Evolutionary conservation across 1,140 invertebrate species (phyloP).

Genomic region (Euborellia annulipes): DNA sequence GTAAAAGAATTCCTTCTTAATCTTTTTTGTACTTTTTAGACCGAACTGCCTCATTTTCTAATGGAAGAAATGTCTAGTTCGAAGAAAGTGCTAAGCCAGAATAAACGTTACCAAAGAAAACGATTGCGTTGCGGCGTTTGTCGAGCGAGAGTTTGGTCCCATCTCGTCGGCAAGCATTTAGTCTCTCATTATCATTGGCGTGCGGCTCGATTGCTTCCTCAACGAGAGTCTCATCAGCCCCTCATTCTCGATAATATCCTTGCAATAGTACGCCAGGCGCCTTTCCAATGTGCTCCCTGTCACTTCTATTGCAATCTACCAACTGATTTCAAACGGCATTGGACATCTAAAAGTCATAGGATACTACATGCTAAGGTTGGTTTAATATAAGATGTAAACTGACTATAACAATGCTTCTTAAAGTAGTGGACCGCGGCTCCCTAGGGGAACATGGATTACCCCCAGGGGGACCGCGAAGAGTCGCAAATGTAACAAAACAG

Average conservation of each 20-base stretch:
- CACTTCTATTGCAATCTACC: slow-evolving; percentile 69
- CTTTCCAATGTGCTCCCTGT: slow-evolving; percentile 69
- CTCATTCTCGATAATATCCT: slow-evolving; percentile 60
- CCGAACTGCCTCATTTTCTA: slow-evolving; percentile 1
- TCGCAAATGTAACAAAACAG: no score
- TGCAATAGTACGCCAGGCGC: slow-evolving; percentile 57
- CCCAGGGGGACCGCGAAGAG: no score
- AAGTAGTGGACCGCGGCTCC: no score
- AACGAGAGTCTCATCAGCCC: slow-evolving; percentile 30
- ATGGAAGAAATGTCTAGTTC: slow-evolving; percentile 10
- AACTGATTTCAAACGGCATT: slow-evolving; percentile 53
- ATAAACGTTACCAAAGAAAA: slow-evolving; percentile 24
- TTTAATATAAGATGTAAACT: no score
- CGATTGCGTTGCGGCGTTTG: slow-evolving; percentile 50
- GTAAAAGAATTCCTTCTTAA: no score
- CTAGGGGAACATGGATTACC: no score
- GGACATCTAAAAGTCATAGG: slow-evolving; percentile 46
- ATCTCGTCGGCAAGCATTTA: slow-evolving; percentile 63
- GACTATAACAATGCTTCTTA: slow-evolving; percentile 11
- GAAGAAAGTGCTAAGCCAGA: slow-evolving; percentile 35
- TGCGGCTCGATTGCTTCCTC: slow-evolving; percentile 35
- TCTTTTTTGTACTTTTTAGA: neutral
- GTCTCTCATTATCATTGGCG: slow-evolving; percentile 69
- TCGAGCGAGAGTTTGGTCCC: slow-evolving; percentile 41
- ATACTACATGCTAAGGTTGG: slow-evolving; percentile 29